Conservation (phyloP, 1,140 invertebrate genomes). For the silkworm (Bombyx mori) region ASM3026992v2 NC_085121.1:8771501-8772000, state of each 20-base stretch:
- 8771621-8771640: not conserved
- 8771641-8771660: not conserved
- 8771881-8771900: constrained; percentile 15
- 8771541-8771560: constrained; percentile 5
- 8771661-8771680: no score
- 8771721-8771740: constrained; percentile 23
- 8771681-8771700: no score
- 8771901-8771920: constrained; percentile 28
- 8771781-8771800: constrained; percentile 8
- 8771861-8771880: constrained; percentile 14
- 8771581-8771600: constrained; percentile 6
- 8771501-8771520: constrained; percentile 4
- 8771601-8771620: constrained; percentile 5
- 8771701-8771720: constrained; percentile 13
- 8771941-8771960: constrained; percentile 52
- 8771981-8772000: constrained; percentile 65
- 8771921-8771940: constrained; percentile 30
- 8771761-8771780: constrained; percentile 15
- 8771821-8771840: no score
- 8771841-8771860: constrained; percentile 4
- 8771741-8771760: constrained; percentile 18
- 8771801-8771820: no score
- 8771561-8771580: constrained; percentile 3
- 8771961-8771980: constrained; percentile 62
- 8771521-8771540: constrained; percentile 7